Evolutionary conservation across 2,113 vertebrate genomes (phyloP).

Genomic region (Platichthys stellatus): DNA sequence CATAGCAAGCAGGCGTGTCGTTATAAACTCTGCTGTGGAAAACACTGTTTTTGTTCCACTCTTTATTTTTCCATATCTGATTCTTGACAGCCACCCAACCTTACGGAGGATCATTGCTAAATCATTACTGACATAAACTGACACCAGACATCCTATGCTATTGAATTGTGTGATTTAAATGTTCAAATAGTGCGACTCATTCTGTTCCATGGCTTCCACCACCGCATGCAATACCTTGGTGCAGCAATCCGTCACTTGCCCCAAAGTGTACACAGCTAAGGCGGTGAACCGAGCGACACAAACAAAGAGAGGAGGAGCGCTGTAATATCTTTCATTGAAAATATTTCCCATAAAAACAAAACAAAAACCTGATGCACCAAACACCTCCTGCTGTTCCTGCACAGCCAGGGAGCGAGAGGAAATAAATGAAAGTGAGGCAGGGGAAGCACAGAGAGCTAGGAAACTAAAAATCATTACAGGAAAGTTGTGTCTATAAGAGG

Average conservation of each 20-base stretch:
- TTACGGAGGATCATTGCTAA: no score
- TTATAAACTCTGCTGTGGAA: no score
- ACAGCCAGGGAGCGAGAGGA: conserved; percentile 39
- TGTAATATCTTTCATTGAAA: conserved; percentile 44
- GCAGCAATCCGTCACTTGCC: neutral
- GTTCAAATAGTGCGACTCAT: no score
- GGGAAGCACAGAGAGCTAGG: neutral
- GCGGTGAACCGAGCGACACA: neutral
- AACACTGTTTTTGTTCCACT: no score
- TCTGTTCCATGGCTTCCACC: neutral
- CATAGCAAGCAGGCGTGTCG: no score
- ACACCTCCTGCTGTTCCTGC: conserved; percentile 47
- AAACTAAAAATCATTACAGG: neutral
- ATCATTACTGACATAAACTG: no score
- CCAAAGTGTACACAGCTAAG: neutral
- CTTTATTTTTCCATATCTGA: no score
- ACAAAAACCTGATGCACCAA: conserved; percentile 17
- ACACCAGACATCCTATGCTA: no score
- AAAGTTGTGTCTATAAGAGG: conserved; percentile 6
- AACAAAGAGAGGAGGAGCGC: conserved; percentile 8
- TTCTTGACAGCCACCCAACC: no score
- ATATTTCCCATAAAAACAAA: conserved; percentile 37
- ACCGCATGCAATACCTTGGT: neutral
- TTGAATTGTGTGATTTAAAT: no score
- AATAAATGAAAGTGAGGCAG: conserved; percentile 51